Evolutionary conservation across 2,888 invertebrate species (phyloP).

Genomic region (Asteroscopus sphinx): DNA sequence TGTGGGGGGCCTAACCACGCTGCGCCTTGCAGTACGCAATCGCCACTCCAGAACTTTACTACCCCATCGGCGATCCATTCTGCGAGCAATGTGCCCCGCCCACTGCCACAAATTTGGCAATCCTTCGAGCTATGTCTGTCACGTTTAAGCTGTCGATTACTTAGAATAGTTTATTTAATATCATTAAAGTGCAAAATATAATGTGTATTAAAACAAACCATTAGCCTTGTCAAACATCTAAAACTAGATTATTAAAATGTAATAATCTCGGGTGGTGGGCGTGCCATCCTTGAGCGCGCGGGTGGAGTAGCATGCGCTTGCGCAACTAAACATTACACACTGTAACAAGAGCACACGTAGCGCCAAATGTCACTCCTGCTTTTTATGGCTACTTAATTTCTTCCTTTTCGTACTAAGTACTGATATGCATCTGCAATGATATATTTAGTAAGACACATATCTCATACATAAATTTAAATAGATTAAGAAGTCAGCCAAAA

Average conservation of each 20-base stretch:
- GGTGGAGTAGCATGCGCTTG: slow-evolving; percentile 53
- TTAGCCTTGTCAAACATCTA: slow-evolving; percentile 36
- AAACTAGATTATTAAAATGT: slow-evolving; percentile 45
- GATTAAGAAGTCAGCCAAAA: too few species aligned
- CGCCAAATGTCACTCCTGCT: slow-evolving; percentile 36
- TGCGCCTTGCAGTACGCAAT: too few species aligned
- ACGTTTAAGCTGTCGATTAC: too few species aligned
- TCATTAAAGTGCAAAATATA: not conserved
- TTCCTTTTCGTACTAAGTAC: slow-evolving; percentile 32
- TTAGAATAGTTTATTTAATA: not conserved
- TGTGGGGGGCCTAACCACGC: too few species aligned
- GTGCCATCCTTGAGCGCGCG: slow-evolving; percentile 61
- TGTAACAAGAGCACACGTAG: slow-evolving; percentile 58
- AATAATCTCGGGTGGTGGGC: slow-evolving; percentile 37
- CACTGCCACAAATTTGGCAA: too few species aligned
- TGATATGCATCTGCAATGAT: slow-evolving; percentile 22
- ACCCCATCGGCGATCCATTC: too few species aligned
- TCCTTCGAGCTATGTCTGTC: too few species aligned
- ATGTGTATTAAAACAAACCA: slow-evolving; percentile 28
- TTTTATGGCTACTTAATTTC: slow-evolving; percentile 42
- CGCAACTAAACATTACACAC: slow-evolving; percentile 40
- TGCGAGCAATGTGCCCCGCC: too few species aligned
- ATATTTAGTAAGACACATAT: slow-evolving; percentile 9
- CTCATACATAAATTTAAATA: too few species aligned
- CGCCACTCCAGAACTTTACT: too few species aligned